Evolutionary conservation across 2,888 invertebrate species (phyloP), one percentile per base, ranked within the genome.

Genomic region (Eilema sororculum): DNA sequence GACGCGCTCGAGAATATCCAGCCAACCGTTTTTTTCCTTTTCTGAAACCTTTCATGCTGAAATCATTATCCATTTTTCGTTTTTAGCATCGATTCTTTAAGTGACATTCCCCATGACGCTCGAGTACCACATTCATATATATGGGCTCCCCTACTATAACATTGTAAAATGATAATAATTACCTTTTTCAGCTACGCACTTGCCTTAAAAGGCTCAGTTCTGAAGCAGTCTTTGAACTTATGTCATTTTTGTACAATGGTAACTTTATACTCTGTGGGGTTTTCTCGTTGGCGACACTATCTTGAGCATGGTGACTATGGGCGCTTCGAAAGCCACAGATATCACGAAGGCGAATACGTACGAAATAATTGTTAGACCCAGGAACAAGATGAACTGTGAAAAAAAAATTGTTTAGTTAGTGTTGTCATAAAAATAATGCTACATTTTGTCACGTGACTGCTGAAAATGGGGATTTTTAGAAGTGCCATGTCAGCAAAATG

Each of bases 281-380:
- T 95, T 95, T 81, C 88, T 87, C 85, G 96, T 96, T 66, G 96
- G 96, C 12, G 96, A 93, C 59, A 96, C 82, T 75, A 97, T 97
- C 93, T 97, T 97, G 61, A 98, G 95, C 97, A 98, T 97, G 73
- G 97, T 97, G 78, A 98, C 98, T 67, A 98, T 96, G 62, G 98
- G 98, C 63, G 98, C 98, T 90, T 98, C 98, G 90, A 98, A 98
- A 0, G 97, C 96, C 72, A 98, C 93, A 2, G 98, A 98, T 69
- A 98, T 96, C 64, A 97, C 89, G 89, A 98, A 98, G 16, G 98
- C 97, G 33, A 98, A 89, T 72, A 96, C 92, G 88, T 97, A 98
- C 0, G 98, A 98, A 74, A 97, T 96, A 72, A 97, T 96, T n/a
- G 97, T 96, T 87, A 98, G 97, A 9, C 98, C 98, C 86, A 98